A percentile compares a stretch with the other conserved stretches of the same genome.
phyloP scores from a whole-genome alignment of 1,140 invertebrate species.

The Leptonema lineaticorne region DNA sequence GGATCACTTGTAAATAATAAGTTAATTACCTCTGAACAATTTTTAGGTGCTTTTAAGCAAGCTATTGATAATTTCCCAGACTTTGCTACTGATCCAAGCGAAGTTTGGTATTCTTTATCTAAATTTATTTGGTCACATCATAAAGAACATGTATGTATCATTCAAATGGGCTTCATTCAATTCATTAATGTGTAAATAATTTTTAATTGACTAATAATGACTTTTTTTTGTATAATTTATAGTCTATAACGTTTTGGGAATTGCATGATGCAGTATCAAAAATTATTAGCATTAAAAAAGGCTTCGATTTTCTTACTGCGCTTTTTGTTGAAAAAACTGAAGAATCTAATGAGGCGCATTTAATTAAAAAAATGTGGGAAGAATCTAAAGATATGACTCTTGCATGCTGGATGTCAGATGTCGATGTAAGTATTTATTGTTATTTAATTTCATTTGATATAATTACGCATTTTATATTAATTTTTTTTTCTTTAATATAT shows the following conservation, averaged over 20 bases:
- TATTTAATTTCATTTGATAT: not conserved
- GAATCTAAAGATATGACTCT: slow-evolving; percentile 56
- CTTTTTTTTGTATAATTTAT: not conserved
- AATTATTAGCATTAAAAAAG: slow-evolving; percentile 30
- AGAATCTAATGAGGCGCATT: slow-evolving; percentile 12
- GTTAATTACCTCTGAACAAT: slow-evolving; percentile 20
- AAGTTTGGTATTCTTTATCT: slow-evolving; percentile 29
- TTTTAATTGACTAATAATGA: no score
- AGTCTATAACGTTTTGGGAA: slow-evolving; percentile 24
- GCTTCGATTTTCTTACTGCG: slow-evolving; percentile 31
- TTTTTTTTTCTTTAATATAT: slow-evolving; percentile 10
- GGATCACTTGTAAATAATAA: slow-evolving; percentile 29
- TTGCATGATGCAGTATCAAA: slow-evolving; percentile 26
- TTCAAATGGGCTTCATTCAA: not conserved
- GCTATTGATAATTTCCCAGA: slow-evolving; percentile 15
- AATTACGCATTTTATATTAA: not conserved
- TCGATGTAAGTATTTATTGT: slow-evolving; percentile 41
- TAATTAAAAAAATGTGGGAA: slow-evolving; percentile 45
- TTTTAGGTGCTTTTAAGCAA: slow-evolving; percentile 27
- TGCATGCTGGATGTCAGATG: slow-evolving; percentile 57
- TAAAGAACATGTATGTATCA: slow-evolving; percentile 17
- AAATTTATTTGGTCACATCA: slow-evolving; percentile 33
- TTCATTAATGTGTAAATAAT: not conserved
- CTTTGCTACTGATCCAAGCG: not conserved
- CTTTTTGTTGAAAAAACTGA: slow-evolving; percentile 33